Conservation (phyloP, 2,113 vertebrate genomes). For the Sapayoa aenigma region DNA sequence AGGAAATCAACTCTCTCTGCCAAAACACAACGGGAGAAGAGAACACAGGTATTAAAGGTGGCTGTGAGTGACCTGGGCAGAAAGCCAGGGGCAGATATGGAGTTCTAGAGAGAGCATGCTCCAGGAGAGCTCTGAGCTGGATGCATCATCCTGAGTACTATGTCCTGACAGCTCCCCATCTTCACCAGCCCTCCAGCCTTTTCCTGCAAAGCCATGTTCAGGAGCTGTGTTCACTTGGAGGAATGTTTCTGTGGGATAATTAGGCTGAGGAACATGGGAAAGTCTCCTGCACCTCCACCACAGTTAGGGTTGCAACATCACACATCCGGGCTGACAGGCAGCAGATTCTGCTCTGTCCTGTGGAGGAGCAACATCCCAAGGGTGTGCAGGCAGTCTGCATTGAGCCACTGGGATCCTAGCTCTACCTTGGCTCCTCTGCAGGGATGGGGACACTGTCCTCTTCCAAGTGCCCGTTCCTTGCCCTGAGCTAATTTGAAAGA, state of each 20-base stretch:
- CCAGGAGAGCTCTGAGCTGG: background rate
- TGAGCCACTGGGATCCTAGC: background rate
- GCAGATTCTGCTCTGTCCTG: background rate
- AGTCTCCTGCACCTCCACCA: fast-evolving
- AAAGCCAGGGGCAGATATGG: background rate
- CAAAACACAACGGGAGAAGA: background rate
- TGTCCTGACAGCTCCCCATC: fast-evolving
- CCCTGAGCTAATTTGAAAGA: background rate
- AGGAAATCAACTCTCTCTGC: background rate
- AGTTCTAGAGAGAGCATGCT: background rate
- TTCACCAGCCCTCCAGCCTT: background rate
- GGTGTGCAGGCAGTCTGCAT: background rate
- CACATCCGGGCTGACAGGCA: fast-evolving
- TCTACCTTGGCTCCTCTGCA: background rate
- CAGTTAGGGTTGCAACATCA: background rate
- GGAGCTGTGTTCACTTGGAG: fast-evolving
- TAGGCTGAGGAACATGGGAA: fast-evolving
- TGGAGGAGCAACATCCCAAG: background rate
- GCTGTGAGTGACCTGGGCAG: background rate
- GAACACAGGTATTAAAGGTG: background rate
- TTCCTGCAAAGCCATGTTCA: background rate
- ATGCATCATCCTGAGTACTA: fast-evolving
- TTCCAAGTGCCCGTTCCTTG: background rate
- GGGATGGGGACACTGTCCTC: background rate
- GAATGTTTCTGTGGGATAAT: background rate